phyloP scores from a whole-genome alignment of 2,797 vertebrate species.

The Enteromius mattozi region DNA sequence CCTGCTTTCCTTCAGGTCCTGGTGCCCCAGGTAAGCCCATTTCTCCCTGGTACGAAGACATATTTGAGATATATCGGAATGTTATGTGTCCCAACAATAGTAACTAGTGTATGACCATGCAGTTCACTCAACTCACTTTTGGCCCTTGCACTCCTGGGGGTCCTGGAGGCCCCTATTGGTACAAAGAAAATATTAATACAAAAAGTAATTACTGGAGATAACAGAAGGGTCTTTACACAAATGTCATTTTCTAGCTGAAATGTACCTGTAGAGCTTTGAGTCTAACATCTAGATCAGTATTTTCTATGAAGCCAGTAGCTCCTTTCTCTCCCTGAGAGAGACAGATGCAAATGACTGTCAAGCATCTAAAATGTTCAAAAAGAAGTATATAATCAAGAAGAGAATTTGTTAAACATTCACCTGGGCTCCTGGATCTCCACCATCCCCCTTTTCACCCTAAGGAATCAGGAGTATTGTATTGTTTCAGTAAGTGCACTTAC shows the following conservation, averaged over 20 bases:
- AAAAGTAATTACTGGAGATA: background rate
- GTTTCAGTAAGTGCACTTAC: background rate
- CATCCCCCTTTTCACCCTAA: constrained; percentile 79
- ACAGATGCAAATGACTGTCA: background rate
- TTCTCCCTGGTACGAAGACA: constrained; percentile 81
- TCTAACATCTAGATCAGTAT: constrained; percentile 88
- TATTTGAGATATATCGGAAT: background rate
- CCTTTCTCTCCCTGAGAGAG: constrained; percentile 85
- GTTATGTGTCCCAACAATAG: background rate
- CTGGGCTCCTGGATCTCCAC: constrained; percentile 73
- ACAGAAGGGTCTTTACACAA: background rate
- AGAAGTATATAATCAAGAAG: background rate
- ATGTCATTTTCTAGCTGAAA: background rate
- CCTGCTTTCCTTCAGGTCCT: constrained; percentile 88
- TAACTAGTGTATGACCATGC: background rate
- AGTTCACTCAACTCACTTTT: constrained; percentile 78
- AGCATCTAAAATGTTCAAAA: background rate
- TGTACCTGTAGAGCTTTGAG: constrained; percentile 90
- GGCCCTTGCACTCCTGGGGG: constrained; percentile 80
- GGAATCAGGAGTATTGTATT: constrained; percentile 10
- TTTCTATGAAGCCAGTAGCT: constrained; percentile 82
- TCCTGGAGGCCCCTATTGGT: constrained; percentile 85
- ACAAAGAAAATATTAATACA: constrained; percentile 12
- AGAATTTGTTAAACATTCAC: constrained; percentile 49
- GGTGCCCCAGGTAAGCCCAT: constrained; percentile 87